These are phyloP conservation scores for Leptopilina clavipes DNA, from an alignment of 1,140 invertebrate species.

Conservation along the genomic window DNA sequence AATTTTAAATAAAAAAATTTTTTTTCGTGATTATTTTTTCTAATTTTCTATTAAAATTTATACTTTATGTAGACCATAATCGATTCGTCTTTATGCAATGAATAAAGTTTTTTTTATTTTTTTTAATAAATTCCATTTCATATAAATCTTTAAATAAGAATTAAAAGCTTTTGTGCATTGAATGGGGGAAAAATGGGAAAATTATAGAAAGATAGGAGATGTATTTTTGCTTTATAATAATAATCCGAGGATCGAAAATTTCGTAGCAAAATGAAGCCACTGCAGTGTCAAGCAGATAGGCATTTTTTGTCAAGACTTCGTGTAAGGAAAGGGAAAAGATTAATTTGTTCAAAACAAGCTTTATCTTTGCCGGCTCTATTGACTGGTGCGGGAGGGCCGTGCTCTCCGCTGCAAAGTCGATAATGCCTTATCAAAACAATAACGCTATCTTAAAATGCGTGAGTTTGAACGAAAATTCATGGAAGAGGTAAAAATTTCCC, in stretches of 20 bases:
- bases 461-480: conserved; percentile 51
- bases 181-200: neutral
- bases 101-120: too few relatives aligned
- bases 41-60: too few relatives aligned
- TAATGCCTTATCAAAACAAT: conserved; percentile 65
- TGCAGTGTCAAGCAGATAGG: conserved; percentile 47
- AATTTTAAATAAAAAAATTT: too few relatives aligned
- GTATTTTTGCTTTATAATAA: neutral
- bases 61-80: too few relatives aligned
- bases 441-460: conserved; percentile 57
- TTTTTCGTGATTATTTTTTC: too few relatives aligned
- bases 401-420: conserved; percentile 44
- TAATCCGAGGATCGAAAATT: conserved; percentile 19
- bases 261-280: conserved; percentile 25
- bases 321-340: conserved; percentile 57
- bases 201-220: neutral
- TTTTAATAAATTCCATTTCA: too few relatives aligned
- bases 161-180: neutral
- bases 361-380: conserved; percentile 56
- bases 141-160: too few relatives aligned
- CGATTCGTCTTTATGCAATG: too few relatives aligned
- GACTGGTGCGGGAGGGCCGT: conserved; percentile 45
- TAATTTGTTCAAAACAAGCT: conserved; percentile 66
- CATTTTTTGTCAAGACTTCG: conserved; percentile 51
- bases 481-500: conserved; percentile 8